Evolutionary conservation across 2,888 invertebrate species (phyloP).

Genomic region (Ornithoptera priamus): DNA sequence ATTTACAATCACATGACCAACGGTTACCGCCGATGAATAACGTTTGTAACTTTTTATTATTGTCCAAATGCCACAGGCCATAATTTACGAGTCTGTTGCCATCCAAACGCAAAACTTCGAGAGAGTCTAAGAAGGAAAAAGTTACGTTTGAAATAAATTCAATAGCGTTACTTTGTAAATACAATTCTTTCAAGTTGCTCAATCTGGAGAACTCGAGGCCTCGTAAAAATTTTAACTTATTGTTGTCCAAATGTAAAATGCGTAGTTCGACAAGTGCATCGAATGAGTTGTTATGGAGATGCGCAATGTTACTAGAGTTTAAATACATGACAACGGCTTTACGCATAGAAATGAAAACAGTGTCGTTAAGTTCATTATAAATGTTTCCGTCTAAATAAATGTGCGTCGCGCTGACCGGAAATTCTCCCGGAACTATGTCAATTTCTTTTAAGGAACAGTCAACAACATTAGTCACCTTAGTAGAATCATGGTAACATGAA

Average conservation of each 20-base stretch:
- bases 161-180: constrained; percentile 92
- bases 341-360: constrained; percentile 66
- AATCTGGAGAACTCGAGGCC: constrained; percentile 92
- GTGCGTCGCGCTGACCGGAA: constrained; percentile 95
- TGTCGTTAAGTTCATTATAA: constrained; percentile 84
- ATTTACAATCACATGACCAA: constrained; percentile 95
- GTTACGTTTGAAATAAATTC: constrained; percentile 89
- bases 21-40: constrained; percentile 89
- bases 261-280: constrained; percentile 87
- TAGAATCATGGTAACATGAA: constrained; percentile 95
- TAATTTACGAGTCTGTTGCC: constrained; percentile 91
- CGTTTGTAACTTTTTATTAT: constrained; percentile 85
- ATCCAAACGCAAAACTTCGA: constrained; percentile 90
- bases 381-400: constrained; percentile 95
- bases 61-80: constrained; percentile 88
- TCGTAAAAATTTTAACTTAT: constrained; percentile 87
- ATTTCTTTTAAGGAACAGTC: constrained; percentile 92
- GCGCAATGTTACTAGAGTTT: constrained; percentile 89
- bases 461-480: constrained; percentile 94
- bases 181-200: constrained; percentile 88
- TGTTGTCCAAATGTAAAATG: constrained; percentile 91
- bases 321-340: constrained; percentile 86
- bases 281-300: constrained; percentile 92
- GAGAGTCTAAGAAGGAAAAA: constrained; percentile 86
- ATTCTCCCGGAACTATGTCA: constrained; percentile 86